These are phyloP conservation scores for Aplocera efformata DNA, from an alignment of 2,888 invertebrate genomes.

Conservation along the genomic window DNA sequence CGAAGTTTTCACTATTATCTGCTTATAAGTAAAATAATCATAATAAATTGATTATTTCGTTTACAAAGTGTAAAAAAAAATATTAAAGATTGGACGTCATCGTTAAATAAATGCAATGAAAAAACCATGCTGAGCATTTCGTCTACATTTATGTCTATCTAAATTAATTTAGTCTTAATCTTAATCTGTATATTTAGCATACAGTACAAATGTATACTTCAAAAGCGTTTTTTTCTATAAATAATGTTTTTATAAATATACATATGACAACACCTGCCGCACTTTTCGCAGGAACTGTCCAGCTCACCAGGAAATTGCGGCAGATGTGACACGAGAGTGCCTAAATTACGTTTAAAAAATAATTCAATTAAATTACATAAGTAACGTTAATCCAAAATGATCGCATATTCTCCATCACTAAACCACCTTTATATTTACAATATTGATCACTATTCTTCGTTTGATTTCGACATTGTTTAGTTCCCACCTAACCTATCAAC, in stretches of 20 bases:
- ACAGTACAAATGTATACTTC: constrained; percentile 66
- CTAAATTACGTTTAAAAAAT: constrained; percentile 31
- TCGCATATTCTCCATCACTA: constrained; percentile 35
- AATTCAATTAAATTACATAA: constrained; percentile 37
- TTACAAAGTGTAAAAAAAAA: constrained; percentile 7
- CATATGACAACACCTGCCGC: constrained; percentile 27
- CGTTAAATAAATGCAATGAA: constrained; percentile 32
- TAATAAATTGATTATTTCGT: constrained; percentile 2
- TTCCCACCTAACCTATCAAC: constrained; percentile 57
- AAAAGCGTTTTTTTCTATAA: constrained; percentile 65
- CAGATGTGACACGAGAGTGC: constrained; percentile 26
- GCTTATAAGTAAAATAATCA: too few species aligned
- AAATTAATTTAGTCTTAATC: constrained; percentile 55
- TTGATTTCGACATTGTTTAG: constrained; percentile 71
- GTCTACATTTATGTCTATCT: constrained; percentile 71
- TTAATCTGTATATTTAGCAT: constrained; percentile 50
- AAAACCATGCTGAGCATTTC: constrained; percentile 60
- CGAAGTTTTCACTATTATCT: too few species aligned
- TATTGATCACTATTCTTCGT: constrained; percentile 65
- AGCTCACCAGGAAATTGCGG: constrained; percentile 18
- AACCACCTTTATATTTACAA: constrained; percentile 57
- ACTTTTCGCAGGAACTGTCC: constrained; percentile 23
- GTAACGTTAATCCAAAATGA: constrained; percentile 42
- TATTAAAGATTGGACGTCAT: constrained; percentile 38
- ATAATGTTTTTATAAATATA: constrained; percentile 49